Base-by-base conservation (phyloP, 2,888 invertebrate species). In the Tolmerus cingulatus region DNA sequence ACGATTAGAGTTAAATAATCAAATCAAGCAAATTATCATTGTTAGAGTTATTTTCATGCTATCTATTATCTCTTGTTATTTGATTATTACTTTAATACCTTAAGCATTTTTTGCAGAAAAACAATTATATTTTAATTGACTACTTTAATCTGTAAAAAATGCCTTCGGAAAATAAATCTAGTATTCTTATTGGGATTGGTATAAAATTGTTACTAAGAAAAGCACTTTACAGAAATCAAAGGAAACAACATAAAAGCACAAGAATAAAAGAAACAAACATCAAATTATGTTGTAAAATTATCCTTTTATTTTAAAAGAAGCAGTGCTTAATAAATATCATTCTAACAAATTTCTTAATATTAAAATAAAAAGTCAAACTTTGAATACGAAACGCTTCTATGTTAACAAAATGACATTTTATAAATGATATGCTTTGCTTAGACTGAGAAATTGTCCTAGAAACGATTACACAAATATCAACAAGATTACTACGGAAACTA, bases 281-380 rank as follows among this genome's bases (percentile, higher is more conserved):
- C 76, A 77, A 76, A 77, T 86, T 86, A 86, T 86, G 76, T 77
- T 86, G 76, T 76, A 77, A 86, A 86, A 78, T 78, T 85, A 85
- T 74, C 46, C 30, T 78, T 86, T 86, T 57, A 86, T 86, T 86
- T 77, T 78, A 77, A 85, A 74, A 74, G 85, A 85, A 85, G 85
- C 85, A 57, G 74, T 43, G 74, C 85, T 85, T 85, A 85, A 85
- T 46, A 85, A 74, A 85, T 85, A 85, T 85, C 74, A 84, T 74
- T 87, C 86, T 88, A 87, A 87, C 87, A 88, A 87, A 79, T 86
- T 87, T 82, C 78, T 87, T 85, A 86, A 85, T 85, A 85, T 74
- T 85, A 85, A 85, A 85, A 85, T 74, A 87, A 88, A 88, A 87
- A 86, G 78, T 85, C 87, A 87, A 88, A 88, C 88, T 88, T 88